Conservation (phyloP, 2,113 vertebrate species). For the Carassius carassius region DNA sequence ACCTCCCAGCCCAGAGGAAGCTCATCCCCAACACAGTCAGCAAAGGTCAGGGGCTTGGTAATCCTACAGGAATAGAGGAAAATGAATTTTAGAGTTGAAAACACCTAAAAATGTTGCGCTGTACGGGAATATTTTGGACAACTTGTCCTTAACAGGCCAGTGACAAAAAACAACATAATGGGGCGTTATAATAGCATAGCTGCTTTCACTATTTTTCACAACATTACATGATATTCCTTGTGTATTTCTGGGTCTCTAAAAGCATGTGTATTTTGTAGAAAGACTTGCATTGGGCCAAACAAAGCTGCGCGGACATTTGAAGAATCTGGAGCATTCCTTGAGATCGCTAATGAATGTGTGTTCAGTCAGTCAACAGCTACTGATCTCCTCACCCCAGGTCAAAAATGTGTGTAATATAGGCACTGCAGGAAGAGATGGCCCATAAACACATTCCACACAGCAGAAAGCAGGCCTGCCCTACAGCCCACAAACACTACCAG, state of each 20-base stretch:
- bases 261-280: not conserved
- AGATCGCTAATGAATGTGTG: conserved; percentile 54
- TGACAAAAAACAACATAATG: not conserved
- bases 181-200: not conserved
- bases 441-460: conserved; percentile 60
- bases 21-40: conserved; percentile 96
- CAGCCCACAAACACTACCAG: conserved; percentile 6
- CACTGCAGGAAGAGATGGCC: conserved; percentile 45
- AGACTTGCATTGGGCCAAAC: not conserved
- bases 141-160: not conserved
- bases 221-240: not conserved
- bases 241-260: not conserved
- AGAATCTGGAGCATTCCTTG: conserved; percentile 56
- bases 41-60: conserved; percentile 97
- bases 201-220: not conserved
- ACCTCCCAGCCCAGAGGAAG: conserved; percentile 98
- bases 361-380: conserved; percentile 49
- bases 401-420: conserved; percentile 54
- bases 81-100: conserved; percentile 7
- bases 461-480: conserved; percentile 45
- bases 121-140: not conserved
- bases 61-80: conserved; percentile 81
- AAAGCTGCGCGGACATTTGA: conserved; percentile 47
- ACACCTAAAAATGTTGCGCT: not conserved
- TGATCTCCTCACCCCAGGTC: conserved; percentile 53